Conservation (phyloP, 2,888 invertebrate species). For the Schrankia costaestrigalis region DNA sequence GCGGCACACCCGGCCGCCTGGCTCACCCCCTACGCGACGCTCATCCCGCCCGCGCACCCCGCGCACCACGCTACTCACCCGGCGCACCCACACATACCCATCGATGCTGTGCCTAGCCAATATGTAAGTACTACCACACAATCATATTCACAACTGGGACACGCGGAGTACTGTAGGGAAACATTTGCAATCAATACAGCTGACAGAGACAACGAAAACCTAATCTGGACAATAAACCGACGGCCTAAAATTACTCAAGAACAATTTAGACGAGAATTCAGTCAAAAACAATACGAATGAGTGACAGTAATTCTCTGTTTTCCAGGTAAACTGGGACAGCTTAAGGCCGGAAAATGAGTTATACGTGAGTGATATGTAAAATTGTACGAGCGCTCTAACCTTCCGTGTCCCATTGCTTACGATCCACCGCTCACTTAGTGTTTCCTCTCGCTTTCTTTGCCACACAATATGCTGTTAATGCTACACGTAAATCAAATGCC, state of each 20-base stretch:
- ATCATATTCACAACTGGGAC: conserved; percentile 9
- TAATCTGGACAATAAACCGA: no score
- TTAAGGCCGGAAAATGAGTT: conserved; percentile 80
- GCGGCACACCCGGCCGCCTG: conserved; percentile 66
- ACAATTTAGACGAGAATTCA: conserved; percentile 40
- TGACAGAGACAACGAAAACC: neutral
- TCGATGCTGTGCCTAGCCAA: conserved; percentile 76
- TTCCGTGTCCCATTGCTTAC: conserved; percentile 48
- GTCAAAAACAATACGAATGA: conserved; percentile 54
- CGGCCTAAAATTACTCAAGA: conserved; percentile 4
- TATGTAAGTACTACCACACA: conserved; percentile 57
- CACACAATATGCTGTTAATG: conserved; percentile 31
- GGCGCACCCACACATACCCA: conserved; percentile 70
- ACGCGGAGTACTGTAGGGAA: conserved; percentile 24
- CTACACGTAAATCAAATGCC: conserved; percentile 29
- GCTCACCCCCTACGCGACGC: conserved; percentile 73
- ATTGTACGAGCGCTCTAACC: conserved; percentile 52
- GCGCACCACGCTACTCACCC: conserved; percentile 62
- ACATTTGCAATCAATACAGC: no score
- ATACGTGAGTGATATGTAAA: conserved; percentile 72
- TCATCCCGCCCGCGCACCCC: conserved; percentile 64
- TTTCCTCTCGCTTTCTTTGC: conserved; percentile 42
- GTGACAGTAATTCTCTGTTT: conserved; percentile 69
- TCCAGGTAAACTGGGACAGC: conserved; percentile 81
- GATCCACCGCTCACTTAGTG: conserved; percentile 36